Evolutionary conservation across 2,888 invertebrate genomes (phyloP).

Genomic region (Alloscopus bannaensis): DNA sequence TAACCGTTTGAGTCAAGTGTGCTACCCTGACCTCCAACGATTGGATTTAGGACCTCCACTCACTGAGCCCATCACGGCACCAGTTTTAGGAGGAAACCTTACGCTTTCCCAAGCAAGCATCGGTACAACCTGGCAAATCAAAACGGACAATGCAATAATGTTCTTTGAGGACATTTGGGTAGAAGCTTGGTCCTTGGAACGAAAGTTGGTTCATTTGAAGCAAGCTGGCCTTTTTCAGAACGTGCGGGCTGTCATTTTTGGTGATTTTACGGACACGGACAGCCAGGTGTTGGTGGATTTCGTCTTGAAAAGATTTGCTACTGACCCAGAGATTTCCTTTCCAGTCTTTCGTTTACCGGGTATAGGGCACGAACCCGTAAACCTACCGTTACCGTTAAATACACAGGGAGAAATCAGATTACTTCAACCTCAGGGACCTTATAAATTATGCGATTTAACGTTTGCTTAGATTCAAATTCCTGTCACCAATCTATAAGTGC

Average conservation of each 20-base stretch:
- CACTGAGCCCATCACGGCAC: slow-evolving; percentile 17
- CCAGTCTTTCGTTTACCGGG: slow-evolving; percentile 46
- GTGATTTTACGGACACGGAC: slow-evolving; percentile 49
- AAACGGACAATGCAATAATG: slow-evolving; percentile 37
- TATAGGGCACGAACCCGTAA: slow-evolving; percentile 45
- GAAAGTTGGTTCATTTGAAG: slow-evolving; percentile 56
- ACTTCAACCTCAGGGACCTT: not conserved
- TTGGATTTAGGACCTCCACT: slow-evolving; percentile 41
- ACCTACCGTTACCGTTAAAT: slow-evolving; percentile 47
- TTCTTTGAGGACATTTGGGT: slow-evolving; percentile 64
- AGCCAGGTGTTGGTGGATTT: slow-evolving; percentile 20
- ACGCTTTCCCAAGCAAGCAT: slow-evolving; percentile 55
- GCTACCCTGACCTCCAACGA: slow-evolving; percentile 47
- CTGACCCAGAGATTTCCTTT: slow-evolving; percentile 11
- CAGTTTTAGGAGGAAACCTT: slow-evolving; percentile 62
- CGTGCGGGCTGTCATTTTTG: slow-evolving; percentile 50
- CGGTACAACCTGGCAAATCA: slow-evolving; percentile 61
- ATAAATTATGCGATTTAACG: slow-evolving; percentile 2
- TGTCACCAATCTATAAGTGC: too few relatives aligned
- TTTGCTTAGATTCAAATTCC: too few relatives aligned
- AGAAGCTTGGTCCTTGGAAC: slow-evolving; percentile 44
- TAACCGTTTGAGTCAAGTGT: slow-evolving; percentile 22
- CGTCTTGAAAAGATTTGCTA: slow-evolving; percentile 39
- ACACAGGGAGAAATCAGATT: slow-evolving; percentile 31
- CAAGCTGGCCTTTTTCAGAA: slow-evolving; percentile 44